Conservation (phyloP, 2,113 vertebrate species). For the Chaetura pelagica region DNA sequence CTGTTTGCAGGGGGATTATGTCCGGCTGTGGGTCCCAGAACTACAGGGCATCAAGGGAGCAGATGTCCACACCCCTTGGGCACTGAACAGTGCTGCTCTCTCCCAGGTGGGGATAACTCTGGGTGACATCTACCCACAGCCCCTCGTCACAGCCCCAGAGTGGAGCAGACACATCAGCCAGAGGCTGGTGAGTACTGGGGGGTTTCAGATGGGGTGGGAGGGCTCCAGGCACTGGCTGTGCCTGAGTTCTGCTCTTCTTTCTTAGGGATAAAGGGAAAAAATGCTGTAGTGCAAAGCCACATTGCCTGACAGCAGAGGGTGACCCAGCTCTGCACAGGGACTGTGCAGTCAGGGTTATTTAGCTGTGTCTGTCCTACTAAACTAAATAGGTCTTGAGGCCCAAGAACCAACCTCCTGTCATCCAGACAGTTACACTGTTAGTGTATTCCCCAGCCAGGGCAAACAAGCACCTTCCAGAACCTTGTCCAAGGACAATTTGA, state of each 20-base stretch:
- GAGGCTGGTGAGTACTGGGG: constrained; percentile 71
- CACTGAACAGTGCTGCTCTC: constrained; percentile 70
- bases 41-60: constrained; percentile 73
- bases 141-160: constrained; percentile 77
- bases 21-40: constrained; percentile 82
- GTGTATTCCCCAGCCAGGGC: background rate
- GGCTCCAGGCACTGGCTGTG: background rate
- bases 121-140: constrained; percentile 78
- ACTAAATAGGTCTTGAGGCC: background rate
- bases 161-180: constrained; percentile 80
- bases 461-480: background rate
- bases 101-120: constrained; percentile 72
- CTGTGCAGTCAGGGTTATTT: background rate
- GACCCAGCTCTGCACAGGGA: background rate
- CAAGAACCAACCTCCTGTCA: background rate
- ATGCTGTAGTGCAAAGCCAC: background rate
- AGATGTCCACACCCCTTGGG: constrained; percentile 82
- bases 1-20: constrained; percentile 79
- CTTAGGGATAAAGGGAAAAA: background rate
- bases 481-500: background rate
- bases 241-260: background rate
- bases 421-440: background rate
- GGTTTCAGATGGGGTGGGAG: background rate
- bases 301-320: background rate
- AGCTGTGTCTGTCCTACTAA: background rate